Conservation (phyloP, 53 echinoderm and acorn worm genomes). For the Pentamera pediparva region DNA sequence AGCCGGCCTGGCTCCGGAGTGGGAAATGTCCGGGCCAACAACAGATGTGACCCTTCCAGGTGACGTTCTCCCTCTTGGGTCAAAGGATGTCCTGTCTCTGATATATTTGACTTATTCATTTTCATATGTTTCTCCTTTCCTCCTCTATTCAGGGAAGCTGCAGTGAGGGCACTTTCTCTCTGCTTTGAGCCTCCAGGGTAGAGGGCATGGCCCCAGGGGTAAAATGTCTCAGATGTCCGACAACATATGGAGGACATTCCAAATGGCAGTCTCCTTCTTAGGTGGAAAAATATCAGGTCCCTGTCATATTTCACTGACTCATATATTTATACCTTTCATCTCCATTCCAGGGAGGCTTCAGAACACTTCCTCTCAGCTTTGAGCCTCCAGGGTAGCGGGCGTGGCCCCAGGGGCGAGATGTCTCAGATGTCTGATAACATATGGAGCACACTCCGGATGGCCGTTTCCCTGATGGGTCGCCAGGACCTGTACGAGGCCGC, state of each 20-base stretch:
- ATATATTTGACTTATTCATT: no score
- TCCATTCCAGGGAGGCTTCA: constrained; percentile 65
- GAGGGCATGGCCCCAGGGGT: constrained; percentile 72
- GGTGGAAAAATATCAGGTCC: no score
- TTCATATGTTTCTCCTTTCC: no score
- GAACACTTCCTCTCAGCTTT: constrained; percentile 88
- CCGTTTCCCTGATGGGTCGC: constrained; percentile 74
- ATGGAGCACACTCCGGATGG: constrained; percentile 94
- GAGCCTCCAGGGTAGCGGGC: constrained; percentile 76
- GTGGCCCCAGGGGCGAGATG: constrained; percentile 72
- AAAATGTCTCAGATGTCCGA: constrained; percentile 80
- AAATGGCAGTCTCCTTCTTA: constrained; percentile 87
- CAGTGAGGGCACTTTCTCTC: constrained; percentile 88
- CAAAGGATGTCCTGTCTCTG: no score
- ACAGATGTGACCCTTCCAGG: no score
- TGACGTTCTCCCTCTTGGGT: no score
- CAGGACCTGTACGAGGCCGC: constrained; percentile 74
- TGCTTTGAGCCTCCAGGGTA: constrained; percentile 78
- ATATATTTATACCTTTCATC: background rate
- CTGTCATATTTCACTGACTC: no score
- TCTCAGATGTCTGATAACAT: constrained; percentile 91
- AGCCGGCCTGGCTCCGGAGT: no score
- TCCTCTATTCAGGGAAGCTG: constrained; percentile 63
- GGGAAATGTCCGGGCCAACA: no score
- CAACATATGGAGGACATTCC: constrained; percentile 93